Conservation (phyloP, 2,888 invertebrate species). For the Sminthurinus aureus region DNA sequence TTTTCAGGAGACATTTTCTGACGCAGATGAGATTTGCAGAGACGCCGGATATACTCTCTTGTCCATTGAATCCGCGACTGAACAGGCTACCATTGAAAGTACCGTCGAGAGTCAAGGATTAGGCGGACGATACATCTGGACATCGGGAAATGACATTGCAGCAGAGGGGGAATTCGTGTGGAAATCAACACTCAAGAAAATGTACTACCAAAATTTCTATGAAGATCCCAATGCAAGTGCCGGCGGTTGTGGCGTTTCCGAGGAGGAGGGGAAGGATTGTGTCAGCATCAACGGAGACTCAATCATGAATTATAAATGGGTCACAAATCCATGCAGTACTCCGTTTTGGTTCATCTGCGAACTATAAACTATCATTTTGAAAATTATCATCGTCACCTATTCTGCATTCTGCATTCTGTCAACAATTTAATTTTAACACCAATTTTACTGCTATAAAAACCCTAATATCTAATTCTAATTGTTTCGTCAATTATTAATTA, state of each 20-base stretch:
- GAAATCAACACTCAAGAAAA: not conserved
- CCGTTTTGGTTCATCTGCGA: not conserved
- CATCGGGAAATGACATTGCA: not conserved
- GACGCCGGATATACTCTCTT: not conserved
- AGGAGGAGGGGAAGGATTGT: not conserved
- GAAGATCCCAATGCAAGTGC: too few relatives aligned
- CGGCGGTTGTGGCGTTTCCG: not conserved
- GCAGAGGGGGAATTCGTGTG: not conserved
- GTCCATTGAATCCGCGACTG: not conserved
- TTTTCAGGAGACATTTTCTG: not conserved
- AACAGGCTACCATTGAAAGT: not conserved
- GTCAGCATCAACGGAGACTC: not conserved
- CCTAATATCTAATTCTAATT: too few relatives aligned
- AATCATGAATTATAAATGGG: not conserved
- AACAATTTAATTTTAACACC: not conserved
- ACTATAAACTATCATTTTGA: not conserved
- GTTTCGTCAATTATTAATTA: too few relatives aligned
- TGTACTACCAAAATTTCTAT: not conserved
- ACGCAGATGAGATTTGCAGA: not conserved
- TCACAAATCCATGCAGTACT: not conserved
- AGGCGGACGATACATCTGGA: not conserved
- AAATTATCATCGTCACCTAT: not conserved
- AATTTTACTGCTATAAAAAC: too few relatives aligned
- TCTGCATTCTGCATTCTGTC: not conserved
- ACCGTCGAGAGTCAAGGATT: not conserved